phyloP scores from a whole-genome alignment of 37 sponge, comb jelly and placozoan species.

The Hormiphora californensis region DNA sequence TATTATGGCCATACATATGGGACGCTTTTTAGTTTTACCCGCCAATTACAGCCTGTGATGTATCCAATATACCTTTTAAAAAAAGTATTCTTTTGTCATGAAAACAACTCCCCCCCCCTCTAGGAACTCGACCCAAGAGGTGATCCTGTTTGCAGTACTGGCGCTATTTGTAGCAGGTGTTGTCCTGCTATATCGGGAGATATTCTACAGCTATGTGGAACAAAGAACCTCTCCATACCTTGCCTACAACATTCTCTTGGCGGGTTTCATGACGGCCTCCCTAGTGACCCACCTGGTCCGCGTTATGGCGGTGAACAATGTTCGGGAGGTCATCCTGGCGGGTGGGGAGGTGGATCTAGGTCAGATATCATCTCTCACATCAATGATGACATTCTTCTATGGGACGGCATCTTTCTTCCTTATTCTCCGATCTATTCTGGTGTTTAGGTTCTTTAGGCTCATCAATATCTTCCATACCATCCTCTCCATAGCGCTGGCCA shows the following conservation, averaged over 20 bases:
- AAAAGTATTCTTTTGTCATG: too few relatives aligned
- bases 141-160: constrained; percentile 26
- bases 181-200: constrained; percentile 22
- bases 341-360: neutral
- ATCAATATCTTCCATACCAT: constrained; percentile 43
- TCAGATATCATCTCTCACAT: neutral
- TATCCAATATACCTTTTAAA: too few relatives aligned
- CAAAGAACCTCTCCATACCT: constrained; percentile 18
- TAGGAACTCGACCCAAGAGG: constrained; percentile 45
- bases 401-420: constrained; percentile 43
- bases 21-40: too few relatives aligned
- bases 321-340: constrained; percentile 19
- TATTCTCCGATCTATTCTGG: constrained; percentile 12
- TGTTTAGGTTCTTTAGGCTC: constrained; percentile 39
- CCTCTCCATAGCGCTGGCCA: neutral
- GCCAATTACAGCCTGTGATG: too few relatives aligned
- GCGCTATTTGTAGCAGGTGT: neutral
- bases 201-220: constrained; percentile 38
- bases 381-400: constrained; percentile 4
- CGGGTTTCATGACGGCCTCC: constrained; percentile 19
- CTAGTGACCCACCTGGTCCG: constrained; percentile 27
- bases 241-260: constrained; percentile 29
- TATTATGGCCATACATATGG: too few relatives aligned
- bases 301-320: constrained; percentile 7
- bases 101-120: too few relatives aligned